Evolutionary conservation across 2,113 vertebrate genomes (phyloP), one percentile per base, ranked within the genome.

Genomic region (Atrichornis clamosus): DNA sequence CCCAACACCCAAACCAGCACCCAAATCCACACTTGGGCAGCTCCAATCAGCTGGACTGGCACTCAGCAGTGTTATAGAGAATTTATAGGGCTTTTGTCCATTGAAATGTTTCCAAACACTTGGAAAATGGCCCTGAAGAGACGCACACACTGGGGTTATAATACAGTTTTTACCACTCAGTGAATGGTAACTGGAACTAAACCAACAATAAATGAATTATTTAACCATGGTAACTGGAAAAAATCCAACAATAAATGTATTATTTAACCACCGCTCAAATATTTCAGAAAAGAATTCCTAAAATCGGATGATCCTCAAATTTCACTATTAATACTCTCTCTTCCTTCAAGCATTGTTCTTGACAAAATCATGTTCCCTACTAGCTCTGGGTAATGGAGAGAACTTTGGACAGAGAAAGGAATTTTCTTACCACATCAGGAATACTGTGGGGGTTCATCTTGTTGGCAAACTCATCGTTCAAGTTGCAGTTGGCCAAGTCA

Each of bases 401-500:
- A 44, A 14, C 24, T 58, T 10, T 9, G 28, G 5, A 12, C 8
- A 82, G 13, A 70, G 23, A 52, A 42, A 72, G 30, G 58, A 49
- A 78, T 5, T 76, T 58, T 26, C 98, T 98, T 98, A 99, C 99
- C 99, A 99, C 99, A 62, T 99, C 99, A 94, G 99, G 99, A 70
- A 99, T 79, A 70, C 93, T 96, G 32, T 99, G 98, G 4, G 98
- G 98, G 89, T 99, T 99, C 98, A 99, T 99, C 98, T 99, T 99
- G 94, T 99, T 99, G 95, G 99, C 98, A 97, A 98, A 97, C 53
- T 99, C 99, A 17, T 99, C 99, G 37, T 99, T 99, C 92, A 99
- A 74, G 91, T 99, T 99, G 94, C 99, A 98, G 93, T 99, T 99
- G 30, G 98, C 99, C 96, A 99, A 98, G 97, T 99, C 99, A 18